Evolutionary conservation across 2,113 vertebrate genomes (phyloP).

Genomic region (Gallinago paraguaiae): DNA sequence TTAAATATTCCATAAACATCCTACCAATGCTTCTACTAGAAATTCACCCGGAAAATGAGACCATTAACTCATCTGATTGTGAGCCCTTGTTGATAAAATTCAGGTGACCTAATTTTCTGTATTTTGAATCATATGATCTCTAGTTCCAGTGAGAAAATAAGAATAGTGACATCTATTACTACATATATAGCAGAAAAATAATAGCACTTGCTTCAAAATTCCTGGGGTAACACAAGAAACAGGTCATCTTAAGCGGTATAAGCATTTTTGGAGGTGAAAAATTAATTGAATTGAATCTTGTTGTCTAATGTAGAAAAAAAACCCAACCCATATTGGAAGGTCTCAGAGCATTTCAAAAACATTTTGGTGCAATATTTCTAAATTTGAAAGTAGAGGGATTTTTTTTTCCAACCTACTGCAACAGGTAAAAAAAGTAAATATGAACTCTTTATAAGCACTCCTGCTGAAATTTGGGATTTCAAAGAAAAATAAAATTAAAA

Average conservation of each 20-base stretch:
- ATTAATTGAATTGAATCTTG: neutral
- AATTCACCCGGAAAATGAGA: neutral
- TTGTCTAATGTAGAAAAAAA: neutral
- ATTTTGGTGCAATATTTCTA: neutral
- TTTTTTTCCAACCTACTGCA: neutral
- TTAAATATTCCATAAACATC: neutral
- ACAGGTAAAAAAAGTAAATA: neutral
- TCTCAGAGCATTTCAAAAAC: neutral
- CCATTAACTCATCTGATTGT: neutral
- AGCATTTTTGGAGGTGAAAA: neutral
- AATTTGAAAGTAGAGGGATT: neutral
- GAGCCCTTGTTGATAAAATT: neutral
- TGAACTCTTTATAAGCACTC: neutral
- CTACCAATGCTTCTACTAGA: neutral
- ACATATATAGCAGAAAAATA: neutral
- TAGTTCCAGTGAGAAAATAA: neutral
- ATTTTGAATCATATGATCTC: neutral
- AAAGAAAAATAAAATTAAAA: neutral
- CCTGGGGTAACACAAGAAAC: neutral
- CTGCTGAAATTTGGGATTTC: neutral
- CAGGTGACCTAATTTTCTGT: neutral
- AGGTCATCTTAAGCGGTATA: neutral
- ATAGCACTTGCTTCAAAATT: neutral
- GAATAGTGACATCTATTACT: neutral
- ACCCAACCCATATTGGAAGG: neutral